Base-by-base conservation (phyloP, 2,888 invertebrate species). In the Leptarthrus brevirostris region DNA sequence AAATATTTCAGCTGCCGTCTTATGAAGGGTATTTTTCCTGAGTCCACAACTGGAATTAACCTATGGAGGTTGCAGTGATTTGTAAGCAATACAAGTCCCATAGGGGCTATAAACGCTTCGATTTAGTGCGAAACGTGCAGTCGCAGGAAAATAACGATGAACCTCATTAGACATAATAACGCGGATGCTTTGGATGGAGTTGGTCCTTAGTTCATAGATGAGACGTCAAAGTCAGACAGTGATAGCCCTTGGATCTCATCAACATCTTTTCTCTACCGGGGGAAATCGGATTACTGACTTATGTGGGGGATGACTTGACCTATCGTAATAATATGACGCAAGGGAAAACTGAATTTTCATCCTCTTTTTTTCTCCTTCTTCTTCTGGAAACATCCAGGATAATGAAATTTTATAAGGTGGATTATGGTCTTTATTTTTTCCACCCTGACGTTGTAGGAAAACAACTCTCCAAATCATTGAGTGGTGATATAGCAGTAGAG, bases 81-180 rank as follows among this genome's bases (percentile, higher is more conserved):
- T 69, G 69, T 52, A 69, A 69, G 69, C 30, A 69, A 18, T 20
- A 52, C 20, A 52, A 52, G 10, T 30, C 69, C 69, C 52, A 66
- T 6, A 16, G 69, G 69, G 52, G 34, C 30, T 69, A 69, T 69
- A 69, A 69, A 69, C 52, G 52, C 69, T 52, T 69, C 69, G 52
- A 69, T 69, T 69, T 30, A 52, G 18, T 52, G 52, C 69, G 49
- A 52, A 52, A 52, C 69, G 69, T 69, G 69, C 69, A 69, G 69
- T 52, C 69, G 52, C 69, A 69, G 52, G 52, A 69, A 69, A 69
- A 69, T 69, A 69, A 69, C 34, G 69, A 69, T 69, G 69, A 69
- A 69, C 69, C 49, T 69, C 52, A 69, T 69, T 69, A 52, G 30
- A 69, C 52, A 52, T 52, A 69, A 69, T 69, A 69, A 69, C 69